Conservation (phyloP, 2,797 vertebrate species). For the Cryptoblepharus egeriae region DNA sequence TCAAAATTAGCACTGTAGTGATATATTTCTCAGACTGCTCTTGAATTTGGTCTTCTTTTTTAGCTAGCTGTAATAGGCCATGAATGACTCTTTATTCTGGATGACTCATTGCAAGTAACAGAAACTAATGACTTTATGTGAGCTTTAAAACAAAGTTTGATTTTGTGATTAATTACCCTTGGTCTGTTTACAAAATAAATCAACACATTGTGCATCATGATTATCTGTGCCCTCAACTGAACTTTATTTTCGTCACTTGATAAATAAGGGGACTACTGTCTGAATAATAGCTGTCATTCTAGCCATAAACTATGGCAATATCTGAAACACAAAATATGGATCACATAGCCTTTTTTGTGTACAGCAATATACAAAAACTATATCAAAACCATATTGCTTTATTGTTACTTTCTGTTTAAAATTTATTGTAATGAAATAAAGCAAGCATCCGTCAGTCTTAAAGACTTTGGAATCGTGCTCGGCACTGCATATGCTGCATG, state of each 20-base stretch:
- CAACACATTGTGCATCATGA: slow-evolving; percentile 75
- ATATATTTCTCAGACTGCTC: slow-evolving; percentile 44
- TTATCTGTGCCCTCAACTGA: slow-evolving; percentile 76
- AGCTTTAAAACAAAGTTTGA: slow-evolving; percentile 66
- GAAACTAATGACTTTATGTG: slow-evolving; percentile 69
- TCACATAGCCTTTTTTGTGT: slow-evolving; percentile 64
- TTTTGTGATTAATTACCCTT: slow-evolving; percentile 80
- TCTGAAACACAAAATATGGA: slow-evolving; percentile 59
- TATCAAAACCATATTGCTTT: slow-evolving; percentile 27
- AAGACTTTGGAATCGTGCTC: too few relatives aligned
- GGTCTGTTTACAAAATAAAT: slow-evolving; percentile 79
- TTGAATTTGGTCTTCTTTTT: slow-evolving; percentile 64
- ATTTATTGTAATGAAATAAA: too few relatives aligned
- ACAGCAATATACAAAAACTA: slow-evolving; percentile 28
- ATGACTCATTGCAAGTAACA: slow-evolving; percentile 68
- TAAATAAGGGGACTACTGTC: slow-evolving; percentile 71
- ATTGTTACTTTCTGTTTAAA: too few relatives aligned
- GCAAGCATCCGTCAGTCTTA: too few relatives aligned
- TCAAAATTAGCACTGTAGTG: slow-evolving; percentile 32
- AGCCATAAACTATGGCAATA: slow-evolving; percentile 62
- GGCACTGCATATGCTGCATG: too few relatives aligned
- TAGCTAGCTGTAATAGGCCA: slow-evolving; percentile 69
- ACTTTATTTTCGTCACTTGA: slow-evolving; percentile 75
- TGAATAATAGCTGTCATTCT: slow-evolving; percentile 62
- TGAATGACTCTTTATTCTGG: slow-evolving; percentile 71